Percentiles rank a stretch among this genome's conserved stretches.
Conservation (phyloP, 1,140 invertebrate genomes). For the Musca domestica region DNA sequence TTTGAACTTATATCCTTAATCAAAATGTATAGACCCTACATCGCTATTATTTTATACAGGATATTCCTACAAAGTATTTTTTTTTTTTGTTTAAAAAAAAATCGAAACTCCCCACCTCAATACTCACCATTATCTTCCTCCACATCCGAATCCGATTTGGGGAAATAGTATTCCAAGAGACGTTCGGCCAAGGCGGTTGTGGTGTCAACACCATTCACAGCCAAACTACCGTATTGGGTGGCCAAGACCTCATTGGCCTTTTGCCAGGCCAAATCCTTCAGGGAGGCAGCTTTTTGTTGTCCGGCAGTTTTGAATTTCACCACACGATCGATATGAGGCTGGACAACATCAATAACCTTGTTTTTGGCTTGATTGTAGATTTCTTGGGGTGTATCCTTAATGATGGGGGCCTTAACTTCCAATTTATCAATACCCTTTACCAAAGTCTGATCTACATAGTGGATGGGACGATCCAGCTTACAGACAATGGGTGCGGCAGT, state of each 20-base stretch:
- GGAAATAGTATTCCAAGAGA: slow-evolving; percentile 66
- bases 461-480: slow-evolving; percentile 61
- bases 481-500: slow-evolving; percentile 64
- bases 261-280: slow-evolving; percentile 67
- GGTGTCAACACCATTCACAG: slow-evolving; percentile 62
- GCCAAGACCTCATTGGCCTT: slow-evolving; percentile 68
- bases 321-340: slow-evolving; percentile 64
- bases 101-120: not conserved
- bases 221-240: slow-evolving; percentile 64
- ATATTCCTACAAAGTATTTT: no score
- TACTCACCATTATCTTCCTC: slow-evolving; percentile 56
- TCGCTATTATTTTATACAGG: no score
- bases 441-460: slow-evolving; percentile 66
- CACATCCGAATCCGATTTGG: slow-evolving; percentile 58
- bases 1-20: no score
- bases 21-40: no score
- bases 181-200: slow-evolving; percentile 63
- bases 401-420: slow-evolving; percentile 66
- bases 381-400: slow-evolving; percentile 67
- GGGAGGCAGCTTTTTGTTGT: slow-evolving; percentile 59
- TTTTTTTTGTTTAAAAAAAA: not conserved
- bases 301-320: slow-evolving; percentile 60
- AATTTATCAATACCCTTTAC: slow-evolving; percentile 67
- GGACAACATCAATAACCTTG: slow-evolving; percentile 62
- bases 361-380: slow-evolving; percentile 70